These are phyloP conservation scores for Brenthis ino DNA, from an alignment of 2,888 invertebrate genomes.

Conservation along the genomic window DNA sequence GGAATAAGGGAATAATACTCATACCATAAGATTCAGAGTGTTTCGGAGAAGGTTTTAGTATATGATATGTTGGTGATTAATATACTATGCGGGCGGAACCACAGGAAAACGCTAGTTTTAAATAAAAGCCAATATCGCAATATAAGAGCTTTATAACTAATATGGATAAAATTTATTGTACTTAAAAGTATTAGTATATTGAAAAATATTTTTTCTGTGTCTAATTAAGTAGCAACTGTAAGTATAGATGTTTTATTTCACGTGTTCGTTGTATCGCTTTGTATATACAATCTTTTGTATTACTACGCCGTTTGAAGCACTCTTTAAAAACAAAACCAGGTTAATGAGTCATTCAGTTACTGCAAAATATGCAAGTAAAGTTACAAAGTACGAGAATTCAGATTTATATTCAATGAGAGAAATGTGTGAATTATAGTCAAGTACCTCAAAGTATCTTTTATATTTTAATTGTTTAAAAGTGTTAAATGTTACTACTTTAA, in stretches of 20 bases:
- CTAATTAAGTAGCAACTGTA: conserved; percentile 1
- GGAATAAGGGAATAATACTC: no score
- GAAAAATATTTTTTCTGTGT: not conserved
- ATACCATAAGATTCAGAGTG: no score
- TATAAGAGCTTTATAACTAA: no score
- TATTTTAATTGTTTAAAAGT: not conserved
- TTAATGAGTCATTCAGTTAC: conserved; percentile 32
- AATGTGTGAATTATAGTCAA: not conserved
- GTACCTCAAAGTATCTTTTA: not conserved
- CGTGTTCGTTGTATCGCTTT: conserved; percentile 17
- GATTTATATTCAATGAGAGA: conserved; percentile 4
- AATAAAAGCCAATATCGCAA: no score
- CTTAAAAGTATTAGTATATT: conserved; percentile 1
- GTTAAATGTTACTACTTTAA: not conserved
- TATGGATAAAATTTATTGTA: not conserved
- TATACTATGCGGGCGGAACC: no score
- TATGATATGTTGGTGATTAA: no score
- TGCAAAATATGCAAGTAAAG: conserved; percentile 26
- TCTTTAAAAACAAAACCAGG: conserved; percentile 33
- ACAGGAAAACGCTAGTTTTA: no score
- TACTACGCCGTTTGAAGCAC: conserved; percentile 29
- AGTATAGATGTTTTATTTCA: conserved; percentile 21
- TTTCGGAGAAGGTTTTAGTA: no score
- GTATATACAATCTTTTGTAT: conserved; percentile 30
- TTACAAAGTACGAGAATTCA: conserved; percentile 22